Conservation (phyloP, 2,113 vertebrate species). For the Nettapus auritus region DNA sequence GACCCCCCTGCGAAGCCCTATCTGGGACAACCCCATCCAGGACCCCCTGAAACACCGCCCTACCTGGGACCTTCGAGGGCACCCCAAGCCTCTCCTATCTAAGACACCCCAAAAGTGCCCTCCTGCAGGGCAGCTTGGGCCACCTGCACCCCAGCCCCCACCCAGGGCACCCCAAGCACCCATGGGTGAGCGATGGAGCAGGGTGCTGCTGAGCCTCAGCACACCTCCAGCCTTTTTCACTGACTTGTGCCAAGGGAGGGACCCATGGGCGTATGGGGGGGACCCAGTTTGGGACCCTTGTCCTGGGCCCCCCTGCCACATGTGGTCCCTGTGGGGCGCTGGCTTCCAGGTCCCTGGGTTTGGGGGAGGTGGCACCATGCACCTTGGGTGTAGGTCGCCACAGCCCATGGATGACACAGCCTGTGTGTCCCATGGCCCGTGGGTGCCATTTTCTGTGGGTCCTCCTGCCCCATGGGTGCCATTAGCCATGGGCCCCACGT, state of each 20-base stretch:
- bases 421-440: no score
- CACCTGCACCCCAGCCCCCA: no score
- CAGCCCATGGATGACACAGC: no score
- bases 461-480: not conserved
- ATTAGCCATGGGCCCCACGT: not conserved
- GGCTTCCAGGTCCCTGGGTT: not conserved
- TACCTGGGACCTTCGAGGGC: not conserved
- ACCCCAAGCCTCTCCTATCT: not conserved
- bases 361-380: not conserved
- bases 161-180: not conserved
- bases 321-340: no score
- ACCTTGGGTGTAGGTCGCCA: not conserved
- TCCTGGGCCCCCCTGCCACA: no score
- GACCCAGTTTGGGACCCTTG: no score
- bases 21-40: accelerated
- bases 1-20: not conserved
- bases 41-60: not conserved
- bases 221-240: no score
- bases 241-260: no score
- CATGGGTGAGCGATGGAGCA: no score
- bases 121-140: not conserved
- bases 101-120: not conserved
- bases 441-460: not conserved
- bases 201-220: no score
- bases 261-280: no score